Evolutionary conservation across 2,797 vertebrate species (phyloP), one percentile per base, ranked within the genome.

Genomic region (Cacajao melanocephalus): DNA sequence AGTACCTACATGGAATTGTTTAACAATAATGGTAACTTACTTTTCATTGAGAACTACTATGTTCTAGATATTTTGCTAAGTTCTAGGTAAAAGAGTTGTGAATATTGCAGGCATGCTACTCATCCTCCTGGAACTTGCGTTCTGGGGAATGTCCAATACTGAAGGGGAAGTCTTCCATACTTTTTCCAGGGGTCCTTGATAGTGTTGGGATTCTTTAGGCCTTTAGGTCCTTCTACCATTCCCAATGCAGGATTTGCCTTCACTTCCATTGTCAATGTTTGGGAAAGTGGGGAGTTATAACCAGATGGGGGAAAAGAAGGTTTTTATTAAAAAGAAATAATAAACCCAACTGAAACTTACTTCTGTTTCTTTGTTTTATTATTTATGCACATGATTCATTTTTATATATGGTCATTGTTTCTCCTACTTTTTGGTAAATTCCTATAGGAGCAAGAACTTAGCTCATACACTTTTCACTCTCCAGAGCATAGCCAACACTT

Each of bases 261-360:
- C 12, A 48, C 41, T 8, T 84, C 28, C 28, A 24, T n/a, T 78
- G 15, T 67, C 67, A 67, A 6, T 55, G 22, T 82, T 85, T 94
- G 46, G 61, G 64, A 95, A 14, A 92, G 5, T 90, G 1, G 30
- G 50, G 30, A 90, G 17, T 72, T 41, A 86, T 91, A 93, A 52
- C 13, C 48, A 72, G 84, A 84, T 70, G 22, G 52, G 91, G 81
- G 72, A 11, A 80, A 88, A 30, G 36, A 85, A 2, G 19, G 9
- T 64, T 93, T 87, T 93, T 58, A 94, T 84, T 85, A 30, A 87
- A 67, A 94, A 92, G 48, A 80, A 64, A 79, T 88, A 64, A 79
- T 57, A 46, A 46, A 24, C 10, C 11, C 6, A 76, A 4, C 12
- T 55, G 57, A 72, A 85, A 36, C 24, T 85, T 7, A 61, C 26